phyloP scores from a whole-genome alignment of 35 echinoderm and acorn worm species.

The Ptychodera flava region DNA sequence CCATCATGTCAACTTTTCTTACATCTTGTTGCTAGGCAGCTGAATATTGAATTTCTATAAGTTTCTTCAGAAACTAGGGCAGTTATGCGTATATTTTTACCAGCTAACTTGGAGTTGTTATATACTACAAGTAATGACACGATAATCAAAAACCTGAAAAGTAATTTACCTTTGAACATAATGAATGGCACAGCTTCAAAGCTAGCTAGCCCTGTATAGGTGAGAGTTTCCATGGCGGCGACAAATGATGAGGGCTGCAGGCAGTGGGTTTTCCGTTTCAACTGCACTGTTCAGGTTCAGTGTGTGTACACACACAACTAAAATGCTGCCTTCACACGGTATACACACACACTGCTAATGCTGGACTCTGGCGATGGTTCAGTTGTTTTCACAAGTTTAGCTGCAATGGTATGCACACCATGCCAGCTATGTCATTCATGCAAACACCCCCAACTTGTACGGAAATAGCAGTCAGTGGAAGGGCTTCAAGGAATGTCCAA shows the following conservation, averaged over 20 bases:
- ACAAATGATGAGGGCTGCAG: background rate
- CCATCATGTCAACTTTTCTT: too few species aligned
- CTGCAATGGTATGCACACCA: background rate
- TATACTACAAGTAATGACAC: too few species aligned
- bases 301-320: too few species aligned
- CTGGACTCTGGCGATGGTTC: background rate
- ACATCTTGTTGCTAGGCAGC: too few species aligned
- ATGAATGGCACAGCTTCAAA: background rate
- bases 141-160: background rate
- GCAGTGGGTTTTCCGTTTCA: too few species aligned
- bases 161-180: background rate
- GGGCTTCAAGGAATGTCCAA: background rate
- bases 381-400: background rate
- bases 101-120: too few species aligned
- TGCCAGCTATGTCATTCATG: background rate
- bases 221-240: background rate
- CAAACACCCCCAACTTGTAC: background rate
- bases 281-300: too few species aligned
- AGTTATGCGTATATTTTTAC: too few species aligned
- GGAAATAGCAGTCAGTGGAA: background rate
- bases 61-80: too few species aligned
- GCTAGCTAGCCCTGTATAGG: background rate
- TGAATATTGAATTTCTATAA: too few species aligned
- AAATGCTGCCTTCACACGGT: too few species aligned
- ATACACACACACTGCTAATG: too few species aligned